Conservation (phyloP, 2,113 vertebrate genomes). For the Solea solea region DNA sequence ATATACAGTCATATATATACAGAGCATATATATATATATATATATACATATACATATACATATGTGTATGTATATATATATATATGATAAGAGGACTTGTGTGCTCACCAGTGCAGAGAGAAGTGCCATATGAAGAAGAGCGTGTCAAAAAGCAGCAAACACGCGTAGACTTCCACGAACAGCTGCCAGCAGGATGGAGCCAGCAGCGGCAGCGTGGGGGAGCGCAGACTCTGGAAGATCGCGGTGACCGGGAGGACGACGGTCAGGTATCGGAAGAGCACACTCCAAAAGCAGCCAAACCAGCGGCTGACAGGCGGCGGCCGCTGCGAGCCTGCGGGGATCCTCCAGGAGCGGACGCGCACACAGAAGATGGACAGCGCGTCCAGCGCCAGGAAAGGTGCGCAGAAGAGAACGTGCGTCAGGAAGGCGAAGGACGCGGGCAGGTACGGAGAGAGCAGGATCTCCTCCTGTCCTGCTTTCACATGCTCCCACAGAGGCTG, state of each 20-base stretch:
- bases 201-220: slow-evolving; percentile 20
- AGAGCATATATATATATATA: no score
- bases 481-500: slow-evolving; percentile 74
- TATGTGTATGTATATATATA: no score
- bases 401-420: slow-evolving; percentile 70
- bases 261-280: slow-evolving; percentile 61
- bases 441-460: slow-evolving; percentile 61
- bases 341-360: slow-evolving; percentile 63
- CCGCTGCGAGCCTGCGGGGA: slow-evolving; percentile 31
- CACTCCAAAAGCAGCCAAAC: slow-evolving; percentile 59
- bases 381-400: slow-evolving; percentile 76
- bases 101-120: slow-evolving; percentile 75
- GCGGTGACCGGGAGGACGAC: slow-evolving; percentile 66
- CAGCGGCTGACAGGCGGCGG: slow-evolving; percentile 45
- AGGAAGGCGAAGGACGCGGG: slow-evolving; percentile 64
- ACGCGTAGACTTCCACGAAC: slow-evolving; percentile 61
- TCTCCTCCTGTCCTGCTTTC: slow-evolving; percentile 11
- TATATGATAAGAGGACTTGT: not conserved
- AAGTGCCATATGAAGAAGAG: slow-evolving; percentile 77
- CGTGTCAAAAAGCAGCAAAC: slow-evolving; percentile 78
- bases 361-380: slow-evolving; percentile 40
- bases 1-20: no score
- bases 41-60: no score
- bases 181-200: slow-evolving; percentile 70
- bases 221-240: slow-evolving; percentile 49